Percentiles rank a stretch among this genome's conserved stretches.
Conservation (phyloP, 2,888 invertebrate species). For the Cylindroiulus punctatus region DNA sequence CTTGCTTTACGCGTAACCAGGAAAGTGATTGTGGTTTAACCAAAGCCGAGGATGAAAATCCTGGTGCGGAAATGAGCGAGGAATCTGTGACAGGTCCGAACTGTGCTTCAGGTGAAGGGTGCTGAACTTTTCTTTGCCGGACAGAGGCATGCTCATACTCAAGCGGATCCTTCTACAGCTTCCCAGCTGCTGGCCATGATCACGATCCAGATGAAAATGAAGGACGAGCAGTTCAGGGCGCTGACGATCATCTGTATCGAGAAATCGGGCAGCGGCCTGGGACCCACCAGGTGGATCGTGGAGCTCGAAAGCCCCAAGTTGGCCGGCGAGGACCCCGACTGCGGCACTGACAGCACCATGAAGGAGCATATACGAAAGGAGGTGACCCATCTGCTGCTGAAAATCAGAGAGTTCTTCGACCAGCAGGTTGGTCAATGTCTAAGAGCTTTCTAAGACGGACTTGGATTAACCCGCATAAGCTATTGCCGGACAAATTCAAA, state of each 20-base stretch:
- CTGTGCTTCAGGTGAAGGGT: neutral
- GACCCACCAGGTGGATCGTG: neutral
- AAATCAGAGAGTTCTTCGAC: neutral
- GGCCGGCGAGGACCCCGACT: neutral
- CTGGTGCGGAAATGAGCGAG: neutral
- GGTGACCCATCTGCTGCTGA: neutral
- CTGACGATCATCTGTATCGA: neutral
- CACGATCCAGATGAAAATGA: constrained; percentile 13
- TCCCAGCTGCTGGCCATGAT: neutral
- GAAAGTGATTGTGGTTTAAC: neutral
- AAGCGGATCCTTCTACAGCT: neutral
- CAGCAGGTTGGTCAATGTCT: constrained; percentile 3
- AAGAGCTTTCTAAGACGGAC: too few relatives aligned
- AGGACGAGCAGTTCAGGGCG: neutral
- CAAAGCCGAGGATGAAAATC: neutral
- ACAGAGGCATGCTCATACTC: neutral
- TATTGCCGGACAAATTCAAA: too few relatives aligned
- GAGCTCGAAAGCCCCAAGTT: neutral
- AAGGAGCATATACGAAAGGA: neutral
- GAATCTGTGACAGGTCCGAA: neutral
- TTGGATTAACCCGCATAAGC: too few relatives aligned
- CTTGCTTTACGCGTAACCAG: neutral
- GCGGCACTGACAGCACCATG: neutral
- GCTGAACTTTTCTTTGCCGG: neutral
- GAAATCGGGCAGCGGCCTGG: neutral